Evolutionary conservation across 2,797 vertebrate species (phyloP).

Genomic region (Carapus acus): DNA sequence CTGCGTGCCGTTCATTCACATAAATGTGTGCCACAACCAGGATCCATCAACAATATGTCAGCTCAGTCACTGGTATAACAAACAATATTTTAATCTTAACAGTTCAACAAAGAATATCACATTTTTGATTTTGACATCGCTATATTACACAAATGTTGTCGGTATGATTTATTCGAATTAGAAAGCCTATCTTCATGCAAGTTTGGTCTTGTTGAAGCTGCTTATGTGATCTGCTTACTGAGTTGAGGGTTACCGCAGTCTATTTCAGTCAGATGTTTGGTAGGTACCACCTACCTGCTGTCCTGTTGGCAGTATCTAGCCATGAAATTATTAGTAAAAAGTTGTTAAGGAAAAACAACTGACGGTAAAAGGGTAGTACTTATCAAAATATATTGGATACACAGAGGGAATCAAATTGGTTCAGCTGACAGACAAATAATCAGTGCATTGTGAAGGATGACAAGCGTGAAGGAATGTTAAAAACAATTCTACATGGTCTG

Average conservation of each 20-base stretch:
- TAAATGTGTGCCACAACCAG: not conserved
- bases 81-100: slow-evolving; percentile 62
- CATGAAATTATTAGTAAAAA: slow-evolving; percentile 27
- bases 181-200: slow-evolving; percentile 25
- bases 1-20: not conserved
- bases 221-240: slow-evolving; percentile 36
- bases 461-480: slow-evolving; percentile 17
- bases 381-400: slow-evolving; percentile 23
- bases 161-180: slow-evolving; percentile 24
- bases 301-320: slow-evolving; percentile 16
- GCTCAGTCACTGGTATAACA: slow-evolving; percentile 40
- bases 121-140: slow-evolving; percentile 69
- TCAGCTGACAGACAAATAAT: slow-evolving; percentile 60
- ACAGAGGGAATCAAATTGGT: slow-evolving; percentile 49
- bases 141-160: slow-evolving; percentile 47
- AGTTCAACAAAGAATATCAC: slow-evolving; percentile 42
- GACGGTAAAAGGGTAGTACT: slow-evolving; percentile 14
- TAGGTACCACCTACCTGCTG: slow-evolving; percentile 32
- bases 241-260: slow-evolving; percentile 3
- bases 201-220: slow-evolving; percentile 3
- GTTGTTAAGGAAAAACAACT: slow-evolving; percentile 14
- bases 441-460: slow-evolving; percentile 70
- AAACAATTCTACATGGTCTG: slow-evolving; percentile 21
- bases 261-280: slow-evolving; percentile 42
- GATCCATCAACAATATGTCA: too few species aligned